Base-by-base conservation (phyloP, 2,797 vertebrate species). In the Nothura maculosa region DNA sequence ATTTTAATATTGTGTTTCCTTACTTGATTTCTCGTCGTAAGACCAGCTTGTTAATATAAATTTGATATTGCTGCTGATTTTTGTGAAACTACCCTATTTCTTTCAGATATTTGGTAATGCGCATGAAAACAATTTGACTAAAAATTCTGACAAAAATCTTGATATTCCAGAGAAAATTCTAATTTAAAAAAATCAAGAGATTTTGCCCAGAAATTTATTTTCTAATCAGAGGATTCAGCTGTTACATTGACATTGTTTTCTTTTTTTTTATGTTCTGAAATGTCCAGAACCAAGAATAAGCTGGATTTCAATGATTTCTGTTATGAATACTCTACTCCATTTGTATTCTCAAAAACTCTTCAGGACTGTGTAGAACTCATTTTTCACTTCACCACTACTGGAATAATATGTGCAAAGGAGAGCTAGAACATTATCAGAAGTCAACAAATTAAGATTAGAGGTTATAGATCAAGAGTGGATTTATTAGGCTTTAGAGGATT, bases 241-340 rank as follows among this genome's bases (percentile, higher is more conserved):
- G 1, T 1, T 14, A 7, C 30, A 6, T 32, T 83, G 48, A 1
- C 17, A 27, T 50, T 72, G 3, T 5, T 3, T 14, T 70, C 8
- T 72, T 68, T 72, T 68, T 72, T 68, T 45, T 57, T 8, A 15
- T 57, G 43, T 24, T 52, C 54, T 47, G 32, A 68, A 55, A 61
- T 15, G 1, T 36, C 74, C 27, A 36, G 9, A 48, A 19, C 20
- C 16, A 50, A 66, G 12, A 90, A 62, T 21, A 2, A 4, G 43
- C 5, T 42, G 32, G 15, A 21, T 76, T 87, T 80, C 38, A 15
- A 6, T 32, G 32, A 52, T 3, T 12, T 77, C 36, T 9, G 5
- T 47, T 24, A 48, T 3, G 8, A 78, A 4, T 47, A 67, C 5
- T 50, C 25, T 47, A 34, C 7, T 15, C 9, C n/a, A 21, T 48